A percentile compares a stretch with the other conserved stretches of the same genome.
Conservation (phyloP, 1,140 invertebrate species). For the Platyura marginata region DNA sequence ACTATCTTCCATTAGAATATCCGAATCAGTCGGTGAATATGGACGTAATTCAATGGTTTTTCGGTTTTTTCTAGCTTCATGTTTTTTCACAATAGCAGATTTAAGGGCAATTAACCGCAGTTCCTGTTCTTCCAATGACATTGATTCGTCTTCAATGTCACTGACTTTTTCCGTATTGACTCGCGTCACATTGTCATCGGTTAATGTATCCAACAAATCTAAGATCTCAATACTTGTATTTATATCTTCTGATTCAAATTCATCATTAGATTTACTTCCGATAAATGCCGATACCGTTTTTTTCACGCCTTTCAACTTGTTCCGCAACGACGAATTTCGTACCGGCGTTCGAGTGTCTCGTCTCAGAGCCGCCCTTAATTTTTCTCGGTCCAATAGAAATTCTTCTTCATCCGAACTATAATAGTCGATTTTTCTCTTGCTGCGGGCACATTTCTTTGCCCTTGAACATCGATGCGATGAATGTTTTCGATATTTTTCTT, state of each 20-base stretch:
- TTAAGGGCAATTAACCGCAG: slow-evolving; percentile 19
- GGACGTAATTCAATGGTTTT: slow-evolving; percentile 12
- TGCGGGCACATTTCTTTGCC: neutral
- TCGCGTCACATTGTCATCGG: neutral
- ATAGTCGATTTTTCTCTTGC: neutral
- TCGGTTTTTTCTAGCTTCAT: slow-evolving; percentile 16
- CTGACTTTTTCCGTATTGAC: neutral
- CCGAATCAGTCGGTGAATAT: slow-evolving; percentile 22
- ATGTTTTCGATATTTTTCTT: neutral
- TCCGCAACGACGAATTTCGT: neutral
- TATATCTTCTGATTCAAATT: neutral
- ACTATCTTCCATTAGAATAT: slow-evolving; percentile 5
- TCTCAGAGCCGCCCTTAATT: neutral
- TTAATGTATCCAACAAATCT: neutral
- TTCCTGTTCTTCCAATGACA: slow-evolving; percentile 12
- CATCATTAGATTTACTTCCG: neutral
- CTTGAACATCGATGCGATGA: neutral
- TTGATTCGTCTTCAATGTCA: slow-evolving; percentile 3
- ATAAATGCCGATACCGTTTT: neutral
- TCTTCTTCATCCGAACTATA: neutral
- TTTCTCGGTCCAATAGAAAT: neutral
- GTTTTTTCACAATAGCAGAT: slow-evolving; percentile 18
- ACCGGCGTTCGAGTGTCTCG: neutral
- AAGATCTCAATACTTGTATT: neutral
- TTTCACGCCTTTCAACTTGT: neutral